Evolutionary conservation across 2,888 invertebrate genomes (phyloP).

Genomic region (Gandaritis pyraliata): DNA sequence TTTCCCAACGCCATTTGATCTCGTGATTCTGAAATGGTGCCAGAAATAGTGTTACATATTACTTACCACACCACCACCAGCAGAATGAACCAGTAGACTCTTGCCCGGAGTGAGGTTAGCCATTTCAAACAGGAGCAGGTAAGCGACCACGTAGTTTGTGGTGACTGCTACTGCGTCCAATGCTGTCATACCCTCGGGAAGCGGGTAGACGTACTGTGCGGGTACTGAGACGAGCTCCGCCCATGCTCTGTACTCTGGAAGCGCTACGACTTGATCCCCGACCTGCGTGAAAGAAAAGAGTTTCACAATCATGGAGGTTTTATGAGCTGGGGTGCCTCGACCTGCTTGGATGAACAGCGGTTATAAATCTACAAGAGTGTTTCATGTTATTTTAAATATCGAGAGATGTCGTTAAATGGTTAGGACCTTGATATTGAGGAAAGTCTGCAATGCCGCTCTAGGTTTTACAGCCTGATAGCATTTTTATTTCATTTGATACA

Average conservation of each 20-base stretch:
- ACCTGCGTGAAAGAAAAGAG: slow-evolving; percentile 76
- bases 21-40: no score
- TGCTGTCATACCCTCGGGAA: slow-evolving; percentile 90
- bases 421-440: no score
- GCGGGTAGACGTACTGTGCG: slow-evolving; percentile 90
- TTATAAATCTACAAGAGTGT: no score
- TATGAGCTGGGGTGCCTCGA: not conserved
- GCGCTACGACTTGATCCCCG: slow-evolving; percentile 92
- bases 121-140: slow-evolving; percentile 93
- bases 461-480: no score
- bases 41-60: not conserved
- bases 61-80: slow-evolving; percentile 95
- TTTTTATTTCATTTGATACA: no score
- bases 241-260: slow-evolving; percentile 94
- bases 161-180: slow-evolving; percentile 93
- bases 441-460: no score
- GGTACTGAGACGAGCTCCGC: slow-evolving; percentile 93
- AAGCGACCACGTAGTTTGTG: slow-evolving; percentile 94
- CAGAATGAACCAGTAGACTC: slow-evolving; percentile 92
- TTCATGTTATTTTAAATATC: no score
- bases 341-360: no score
- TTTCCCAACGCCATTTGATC: no score
- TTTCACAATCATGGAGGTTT: not conserved
- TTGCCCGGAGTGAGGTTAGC: slow-evolving; percentile 91
- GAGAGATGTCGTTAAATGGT: no score